A percentile compares a stretch with the other conserved stretches of the same genome.
Evolutionary conservation across 2,888 invertebrate species (phyloP).

Genomic region (Caenorhabditis sinica): DNA sequence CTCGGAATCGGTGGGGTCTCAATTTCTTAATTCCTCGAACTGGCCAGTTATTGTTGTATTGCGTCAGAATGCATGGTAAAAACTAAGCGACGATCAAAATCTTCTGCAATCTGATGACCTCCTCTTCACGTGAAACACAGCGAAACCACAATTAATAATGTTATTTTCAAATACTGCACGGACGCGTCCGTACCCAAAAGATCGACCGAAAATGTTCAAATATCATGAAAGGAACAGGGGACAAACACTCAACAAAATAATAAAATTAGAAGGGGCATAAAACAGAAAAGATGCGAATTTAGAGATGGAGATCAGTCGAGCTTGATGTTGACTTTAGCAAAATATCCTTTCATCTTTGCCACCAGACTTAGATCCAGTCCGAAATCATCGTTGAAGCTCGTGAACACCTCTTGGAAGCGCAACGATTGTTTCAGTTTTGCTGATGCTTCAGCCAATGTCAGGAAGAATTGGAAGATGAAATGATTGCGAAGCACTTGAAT

Average conservation of each 20-base stretch:
- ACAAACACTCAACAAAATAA: slow-evolving; percentile 11
- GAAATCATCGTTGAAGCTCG: slow-evolving; percentile 50
- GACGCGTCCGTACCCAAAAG: slow-evolving; percentile 5
- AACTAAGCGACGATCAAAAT: slow-evolving; percentile 30
- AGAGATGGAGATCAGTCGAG: slow-evolving; percentile 5
- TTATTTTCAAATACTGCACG: slow-evolving; percentile 45
- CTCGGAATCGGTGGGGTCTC: too few relatives aligned
- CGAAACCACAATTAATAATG: slow-evolving; percentile 37
- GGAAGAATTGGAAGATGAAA: slow-evolving; percentile 41
- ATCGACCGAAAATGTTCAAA: slow-evolving; percentile 23
- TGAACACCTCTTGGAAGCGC: slow-evolving; percentile 49
- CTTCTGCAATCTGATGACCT: slow-evolving; percentile 51
- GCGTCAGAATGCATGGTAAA: slow-evolving; percentile 25
- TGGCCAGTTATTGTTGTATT: background rate
- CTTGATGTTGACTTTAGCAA: slow-evolving; percentile 30
- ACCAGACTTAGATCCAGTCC: slow-evolving; percentile 30
- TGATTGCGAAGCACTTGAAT: slow-evolving; percentile 47
- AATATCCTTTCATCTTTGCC: slow-evolving; percentile 4
- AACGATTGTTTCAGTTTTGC: slow-evolving; percentile 37
- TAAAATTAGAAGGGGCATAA: slow-evolving; percentile 17
- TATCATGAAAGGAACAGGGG: background rate
- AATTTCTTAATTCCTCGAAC: background rate
- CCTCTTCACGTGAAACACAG: slow-evolving; percentile 56
- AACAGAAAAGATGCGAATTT: background rate
- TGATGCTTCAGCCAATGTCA: slow-evolving; percentile 39